These are phyloP conservation scores for Clusia tigrina DNA, from an alignment of 2,888 invertebrate genomes.

Conservation along the genomic window DNA sequence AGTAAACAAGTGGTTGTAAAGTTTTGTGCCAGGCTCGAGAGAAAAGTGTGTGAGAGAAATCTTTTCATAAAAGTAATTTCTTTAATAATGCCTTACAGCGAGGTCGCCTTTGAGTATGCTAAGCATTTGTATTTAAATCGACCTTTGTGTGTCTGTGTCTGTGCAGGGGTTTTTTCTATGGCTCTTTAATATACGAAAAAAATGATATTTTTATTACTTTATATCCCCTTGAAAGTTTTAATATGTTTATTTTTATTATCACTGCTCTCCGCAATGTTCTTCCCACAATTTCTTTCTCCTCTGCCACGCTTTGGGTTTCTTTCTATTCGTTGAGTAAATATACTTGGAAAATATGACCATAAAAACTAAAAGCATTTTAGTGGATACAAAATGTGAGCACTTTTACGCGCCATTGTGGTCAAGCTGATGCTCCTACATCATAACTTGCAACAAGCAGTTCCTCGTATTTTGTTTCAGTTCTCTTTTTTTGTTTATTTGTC, in stretches of 20 bases:
- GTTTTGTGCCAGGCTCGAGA: slow-evolving; percentile 2
- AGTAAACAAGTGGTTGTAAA: slow-evolving; percentile 10
- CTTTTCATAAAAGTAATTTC: slow-evolving; percentile 11
- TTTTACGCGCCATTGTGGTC: slow-evolving; percentile 31
- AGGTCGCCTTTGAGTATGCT: slow-evolving; percentile 12
- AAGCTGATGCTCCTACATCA: too few species aligned
- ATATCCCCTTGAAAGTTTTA: slow-evolving; percentile 53
- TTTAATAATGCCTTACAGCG: neutral
- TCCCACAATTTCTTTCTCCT: neutral
- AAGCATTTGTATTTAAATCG: too few species aligned
- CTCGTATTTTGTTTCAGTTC: too few species aligned
- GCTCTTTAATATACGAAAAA: slow-evolving; percentile 9
- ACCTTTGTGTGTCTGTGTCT: neutral
- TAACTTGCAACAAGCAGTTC: too few species aligned
- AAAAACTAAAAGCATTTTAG: neutral
- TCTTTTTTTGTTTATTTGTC: too few species aligned
- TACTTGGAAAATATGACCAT: slow-evolving; percentile 26
- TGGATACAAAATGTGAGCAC: slow-evolving; percentile 32
- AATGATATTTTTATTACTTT: slow-evolving; percentile 39
- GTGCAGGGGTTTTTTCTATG: slow-evolving; percentile 21
- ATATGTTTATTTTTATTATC: slow-evolving; percentile 44
- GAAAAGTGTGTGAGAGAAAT: slow-evolving; percentile 9
- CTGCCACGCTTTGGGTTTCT: neutral
- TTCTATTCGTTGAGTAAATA: neutral
- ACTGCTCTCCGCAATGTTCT: neutral